A percentile compares a stretch with the other conserved stretches of the same genome.
These are phyloP conservation scores for Brachylomia viminalis DNA, from an alignment of 2,888 invertebrate species.

Conservation along the genomic window DNA sequence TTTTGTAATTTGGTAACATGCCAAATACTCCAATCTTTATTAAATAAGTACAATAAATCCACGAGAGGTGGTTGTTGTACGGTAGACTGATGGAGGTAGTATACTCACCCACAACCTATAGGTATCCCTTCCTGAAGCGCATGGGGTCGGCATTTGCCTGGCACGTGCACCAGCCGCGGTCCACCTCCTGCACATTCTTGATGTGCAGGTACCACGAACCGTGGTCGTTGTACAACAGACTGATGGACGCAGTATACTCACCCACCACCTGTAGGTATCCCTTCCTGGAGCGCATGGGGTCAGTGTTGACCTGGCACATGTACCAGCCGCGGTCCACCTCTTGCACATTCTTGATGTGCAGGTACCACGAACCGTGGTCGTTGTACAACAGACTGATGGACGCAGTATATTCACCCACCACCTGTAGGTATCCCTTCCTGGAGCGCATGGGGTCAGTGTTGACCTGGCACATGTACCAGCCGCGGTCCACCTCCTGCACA, in stretches of 20 bases:
- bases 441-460: slow-evolving; percentile 98
- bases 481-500: slow-evolving; percentile 96
- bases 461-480: slow-evolving; percentile 98
- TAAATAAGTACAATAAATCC: slow-evolving; percentile 88
- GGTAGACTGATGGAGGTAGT: too few species aligned
- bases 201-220: slow-evolving; percentile 91
- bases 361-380: slow-evolving; percentile 97
- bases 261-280: slow-evolving; percentile 89
- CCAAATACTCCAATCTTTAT: background rate
- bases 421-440: slow-evolving; percentile 96
- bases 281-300: slow-evolving; percentile 97
- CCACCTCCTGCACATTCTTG: too few species aligned
- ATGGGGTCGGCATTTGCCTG: too few species aligned
- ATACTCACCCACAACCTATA: too few species aligned
- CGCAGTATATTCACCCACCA: slow-evolving; percentile 93
- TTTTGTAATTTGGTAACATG: background rate
- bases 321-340: slow-evolving; percentile 97
- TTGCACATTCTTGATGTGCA: slow-evolving; percentile 96
- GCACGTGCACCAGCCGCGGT: too few species aligned
- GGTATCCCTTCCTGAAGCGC: too few species aligned
- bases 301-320: slow-evolving; percentile 98
- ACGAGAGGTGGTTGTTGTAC: slow-evolving; percentile 92
- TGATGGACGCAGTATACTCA: background rate
- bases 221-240: slow-evolving; percentile 90
- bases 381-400: slow-evolving; percentile 93